Evolutionary conservation across 2,797 vertebrate species (phyloP).

Genomic region (Gila robusta): DNA sequence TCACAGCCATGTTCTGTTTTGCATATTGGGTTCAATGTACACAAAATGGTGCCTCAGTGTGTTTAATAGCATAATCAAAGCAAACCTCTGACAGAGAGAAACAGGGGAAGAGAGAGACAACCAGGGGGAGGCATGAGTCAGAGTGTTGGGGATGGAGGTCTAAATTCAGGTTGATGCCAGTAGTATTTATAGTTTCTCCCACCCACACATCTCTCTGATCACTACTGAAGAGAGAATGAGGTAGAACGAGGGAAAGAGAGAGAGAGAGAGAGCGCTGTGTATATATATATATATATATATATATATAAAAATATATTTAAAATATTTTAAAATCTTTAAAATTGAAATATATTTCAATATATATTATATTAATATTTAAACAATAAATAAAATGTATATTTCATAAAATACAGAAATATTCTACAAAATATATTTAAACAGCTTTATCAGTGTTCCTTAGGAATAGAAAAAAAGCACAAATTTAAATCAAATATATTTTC

Average conservation of each 20-base stretch:
- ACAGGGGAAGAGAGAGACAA: conserved; percentile 53
- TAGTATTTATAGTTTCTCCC: conserved; percentile 68
- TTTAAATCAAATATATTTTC: neutral
- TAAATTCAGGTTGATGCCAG: conserved; percentile 65
- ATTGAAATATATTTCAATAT: neutral
- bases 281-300: too few species aligned
- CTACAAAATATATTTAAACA: neutral
- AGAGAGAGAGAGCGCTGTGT: conserved; percentile 10
- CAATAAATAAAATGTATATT: neutral
- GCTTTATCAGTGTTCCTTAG: neutral
- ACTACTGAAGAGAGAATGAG: conserved; percentile 47
- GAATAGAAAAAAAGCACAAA: neutral
- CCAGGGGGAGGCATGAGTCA: conserved; percentile 65
- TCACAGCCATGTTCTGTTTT: conserved; percentile 44
- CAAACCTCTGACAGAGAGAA: conserved; percentile 58
- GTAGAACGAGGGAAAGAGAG: neutral
- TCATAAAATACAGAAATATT: neutral
- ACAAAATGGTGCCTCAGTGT: conserved; percentile 44
- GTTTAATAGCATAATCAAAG: conserved; percentile 51
- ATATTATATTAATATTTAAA: neutral
- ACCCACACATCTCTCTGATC: conserved; percentile 65
- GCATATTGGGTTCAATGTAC: conserved; percentile 42
- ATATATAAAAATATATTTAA: too few species aligned
- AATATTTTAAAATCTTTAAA: neutral
- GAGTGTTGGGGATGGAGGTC: conserved; percentile 60